These are phyloP conservation scores for Taenioides sp. DNA, from an alignment of 2,797 vertebrate genomes.

Conservation along the genomic window DNA sequence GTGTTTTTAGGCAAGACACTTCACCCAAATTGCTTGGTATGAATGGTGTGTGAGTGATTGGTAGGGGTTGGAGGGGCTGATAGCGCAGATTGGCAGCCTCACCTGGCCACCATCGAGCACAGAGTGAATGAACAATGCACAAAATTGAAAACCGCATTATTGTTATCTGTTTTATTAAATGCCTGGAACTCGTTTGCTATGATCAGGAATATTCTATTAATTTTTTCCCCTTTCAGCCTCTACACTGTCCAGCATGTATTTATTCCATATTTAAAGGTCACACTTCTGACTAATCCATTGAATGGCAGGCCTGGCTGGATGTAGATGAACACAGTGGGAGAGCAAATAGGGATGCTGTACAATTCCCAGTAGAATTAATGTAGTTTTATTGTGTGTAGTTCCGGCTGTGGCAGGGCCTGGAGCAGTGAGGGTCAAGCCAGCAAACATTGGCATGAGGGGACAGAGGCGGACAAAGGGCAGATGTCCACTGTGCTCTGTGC, in stretches of 20 bases:
- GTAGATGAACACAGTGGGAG: conserved; percentile 14
- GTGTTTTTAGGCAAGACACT: no score
- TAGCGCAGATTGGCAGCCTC: no score
- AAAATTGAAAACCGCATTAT: no score
- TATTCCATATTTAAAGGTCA: conserved; percentile 37
- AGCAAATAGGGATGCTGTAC: conserved; percentile 46
- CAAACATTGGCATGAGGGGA: conserved; percentile 15
- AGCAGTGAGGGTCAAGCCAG: conserved; percentile 37
- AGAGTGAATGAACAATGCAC: no score
- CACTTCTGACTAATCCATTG: conserved; percentile 35
- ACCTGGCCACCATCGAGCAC: no score
- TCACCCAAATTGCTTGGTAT: no score
- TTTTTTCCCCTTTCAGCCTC: conserved; percentile 12
- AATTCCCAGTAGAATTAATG: conserved; percentile 48
- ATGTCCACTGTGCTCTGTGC: conserved; percentile 37
- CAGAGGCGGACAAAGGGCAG: conserved; percentile 38
- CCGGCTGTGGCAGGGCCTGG: conserved; percentile 16
- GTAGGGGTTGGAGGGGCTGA: no score
- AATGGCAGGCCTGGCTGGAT: conserved; percentile 19
- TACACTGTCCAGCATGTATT: conserved; percentile 20
- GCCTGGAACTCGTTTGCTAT: no score
- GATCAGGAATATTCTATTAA: no score
- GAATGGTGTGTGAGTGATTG: no score
- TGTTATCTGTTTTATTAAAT: not conserved
- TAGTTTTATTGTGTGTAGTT: conserved; percentile 42